phyloP scores from a whole-genome alignment of 2,888 invertebrate genomes.

The Aquatica leii region DNA sequence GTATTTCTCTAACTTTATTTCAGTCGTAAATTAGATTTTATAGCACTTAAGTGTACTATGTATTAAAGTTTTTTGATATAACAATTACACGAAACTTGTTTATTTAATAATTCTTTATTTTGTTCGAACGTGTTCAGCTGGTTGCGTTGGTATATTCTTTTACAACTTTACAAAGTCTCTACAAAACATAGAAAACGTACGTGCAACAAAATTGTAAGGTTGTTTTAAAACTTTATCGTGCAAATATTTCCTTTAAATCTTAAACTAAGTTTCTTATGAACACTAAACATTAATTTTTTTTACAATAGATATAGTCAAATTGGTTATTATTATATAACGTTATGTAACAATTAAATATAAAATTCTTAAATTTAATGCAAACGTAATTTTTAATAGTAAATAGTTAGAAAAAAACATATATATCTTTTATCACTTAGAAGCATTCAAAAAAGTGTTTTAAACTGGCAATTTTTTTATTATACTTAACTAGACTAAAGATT shows the following conservation, averaged over 20 bases:
- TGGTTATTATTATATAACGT: too few species aligned
- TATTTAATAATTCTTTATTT: constrained; percentile 16
- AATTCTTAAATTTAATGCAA: too few species aligned
- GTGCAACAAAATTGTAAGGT: constrained; percentile 19
- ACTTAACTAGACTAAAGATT: too few species aligned
- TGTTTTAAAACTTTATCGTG: constrained; percentile 18
- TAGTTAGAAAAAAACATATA: too few species aligned
- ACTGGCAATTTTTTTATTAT: too few species aligned
- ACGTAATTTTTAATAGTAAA: too few species aligned
- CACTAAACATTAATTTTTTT: constrained; percentile 24
- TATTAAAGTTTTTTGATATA: constrained; percentile 1
- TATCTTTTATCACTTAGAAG: too few species aligned
- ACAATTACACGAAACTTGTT: background rate
- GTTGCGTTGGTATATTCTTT: background rate
- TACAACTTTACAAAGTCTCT: background rate
- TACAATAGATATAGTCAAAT: constrained; percentile 23
- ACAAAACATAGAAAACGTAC: constrained; percentile 8
- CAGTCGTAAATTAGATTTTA: too few species aligned
- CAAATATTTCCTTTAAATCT: constrained; percentile 23
- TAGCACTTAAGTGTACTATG: background rate
- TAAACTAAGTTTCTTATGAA: constrained; percentile 26
- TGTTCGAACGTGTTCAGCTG: constrained; percentile 8
- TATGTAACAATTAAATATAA: too few species aligned
- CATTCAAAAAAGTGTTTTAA: too few species aligned
- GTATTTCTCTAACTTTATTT: background rate